Percentiles rank a stretch among this genome's conserved stretches.
Evolutionary conservation across 1,140 invertebrate species (phyloP).

Genomic region (Temnothorax nylanderi): DNA sequence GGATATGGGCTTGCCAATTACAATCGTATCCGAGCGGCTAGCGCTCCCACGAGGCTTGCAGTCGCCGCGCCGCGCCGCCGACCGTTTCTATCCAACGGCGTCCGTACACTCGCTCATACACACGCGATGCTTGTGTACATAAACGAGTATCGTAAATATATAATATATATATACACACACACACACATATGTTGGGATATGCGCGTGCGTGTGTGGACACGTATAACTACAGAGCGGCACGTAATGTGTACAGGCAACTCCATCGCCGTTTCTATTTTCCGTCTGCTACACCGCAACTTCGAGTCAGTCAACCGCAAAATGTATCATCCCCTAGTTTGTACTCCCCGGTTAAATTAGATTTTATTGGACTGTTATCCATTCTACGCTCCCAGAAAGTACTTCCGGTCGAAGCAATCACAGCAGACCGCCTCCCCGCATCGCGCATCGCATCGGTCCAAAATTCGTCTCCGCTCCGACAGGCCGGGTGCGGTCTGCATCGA

Average conservation of each 20-base stretch:
- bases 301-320: conserved; percentile 78
- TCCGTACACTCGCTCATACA: background rate
- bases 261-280: conserved; percentile 74
- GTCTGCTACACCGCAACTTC: conserved; percentile 74
- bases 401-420: conserved; percentile 72
- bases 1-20: conserved; percentile 77
- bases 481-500: conserved; percentile 52
- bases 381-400: conserved; percentile 72
- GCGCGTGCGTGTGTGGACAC: background rate
- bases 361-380: conserved; percentile 80
- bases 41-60: conserved; percentile 60
- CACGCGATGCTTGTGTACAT: background rate
- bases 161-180: background rate
- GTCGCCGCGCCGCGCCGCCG: conserved; percentile 30
- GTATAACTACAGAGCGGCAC: conserved; percentile 3
- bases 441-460: conserved; percentile 48
- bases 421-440: background rate
- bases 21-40: conserved; percentile 73
- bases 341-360: conserved; percentile 79
- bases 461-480: conserved; percentile 69
- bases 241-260: conserved; percentile 27
- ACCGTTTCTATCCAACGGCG: conserved; percentile 45
- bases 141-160: conserved; percentile 36
- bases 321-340: conserved; percentile 78
- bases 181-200: background rate